Conservation (phyloP, 2,113 vertebrate species). For the Tetrax tetrax region DNA sequence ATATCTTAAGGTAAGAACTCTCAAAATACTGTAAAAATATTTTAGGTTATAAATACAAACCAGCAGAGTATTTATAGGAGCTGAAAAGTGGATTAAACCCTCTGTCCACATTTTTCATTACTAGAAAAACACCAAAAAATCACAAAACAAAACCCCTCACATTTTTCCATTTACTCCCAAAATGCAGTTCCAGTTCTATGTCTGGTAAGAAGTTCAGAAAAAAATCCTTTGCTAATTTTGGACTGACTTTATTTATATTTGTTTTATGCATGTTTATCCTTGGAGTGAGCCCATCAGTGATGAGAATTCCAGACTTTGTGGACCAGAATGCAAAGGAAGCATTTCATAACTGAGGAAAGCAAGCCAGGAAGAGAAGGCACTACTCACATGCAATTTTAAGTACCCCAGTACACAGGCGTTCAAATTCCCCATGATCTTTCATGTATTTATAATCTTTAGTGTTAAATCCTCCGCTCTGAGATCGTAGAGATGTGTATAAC, state of each 20-base stretch:
- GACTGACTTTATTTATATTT: not conserved
- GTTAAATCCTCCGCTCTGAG: not conserved
- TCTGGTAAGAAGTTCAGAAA: constrained; percentile 37
- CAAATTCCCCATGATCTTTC: not conserved
- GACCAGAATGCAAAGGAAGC: not conserved
- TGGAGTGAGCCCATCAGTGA: not conserved
- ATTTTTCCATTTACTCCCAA: not conserved
- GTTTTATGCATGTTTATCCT: constrained; percentile 3
- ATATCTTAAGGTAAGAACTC: not conserved
- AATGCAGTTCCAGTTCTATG: not conserved
- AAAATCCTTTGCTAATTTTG: constrained; percentile 30
- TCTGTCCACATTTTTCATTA: not conserved
- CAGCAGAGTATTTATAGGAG: not conserved
- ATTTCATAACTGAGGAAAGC: not conserved
- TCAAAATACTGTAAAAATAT: not conserved
- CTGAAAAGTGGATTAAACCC: not conserved
- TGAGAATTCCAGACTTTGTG: constrained; percentile 24
- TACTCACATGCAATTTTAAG: fast-evolving
- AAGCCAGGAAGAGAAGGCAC: not conserved
- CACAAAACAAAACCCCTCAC: not conserved
- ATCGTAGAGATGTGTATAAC: not conserved
- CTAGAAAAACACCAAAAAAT: not conserved
- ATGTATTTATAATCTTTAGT: not conserved
- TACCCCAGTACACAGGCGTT: fast-evolving
- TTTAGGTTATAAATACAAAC: not conserved